A percentile compares a stretch with the other conserved stretches of the same genome.
phyloP scores from a whole-genome alignment of 2,797 vertebrate genomes.

The Darevskia mixta region DNA sequence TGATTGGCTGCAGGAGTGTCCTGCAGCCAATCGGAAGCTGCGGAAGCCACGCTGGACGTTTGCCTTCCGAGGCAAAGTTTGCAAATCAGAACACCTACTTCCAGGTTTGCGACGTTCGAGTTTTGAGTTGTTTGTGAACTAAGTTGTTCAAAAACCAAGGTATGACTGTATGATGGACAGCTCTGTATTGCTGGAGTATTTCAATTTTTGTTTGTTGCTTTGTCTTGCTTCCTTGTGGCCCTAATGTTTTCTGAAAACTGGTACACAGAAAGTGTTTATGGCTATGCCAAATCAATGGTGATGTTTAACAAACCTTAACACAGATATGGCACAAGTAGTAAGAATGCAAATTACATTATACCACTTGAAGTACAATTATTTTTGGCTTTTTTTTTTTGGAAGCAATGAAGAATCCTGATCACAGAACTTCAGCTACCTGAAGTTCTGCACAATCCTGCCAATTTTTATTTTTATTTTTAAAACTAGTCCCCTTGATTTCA shows the following conservation, averaged over 20 bases:
- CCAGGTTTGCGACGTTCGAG: too few relatives aligned
- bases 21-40: too few relatives aligned
- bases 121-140: too few relatives aligned
- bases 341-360: conserved; percentile 45
- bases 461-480: background rate
- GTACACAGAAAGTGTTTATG: background rate
- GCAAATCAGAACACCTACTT: too few relatives aligned
- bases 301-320: background rate
- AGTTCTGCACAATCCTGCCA: background rate
- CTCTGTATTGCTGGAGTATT: background rate
- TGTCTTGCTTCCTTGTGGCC: too few relatives aligned
- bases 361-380: conserved; percentile 47
- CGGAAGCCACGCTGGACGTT: too few relatives aligned
- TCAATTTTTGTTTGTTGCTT: background rate
- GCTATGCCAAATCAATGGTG: background rate
- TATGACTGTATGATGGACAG: background rate
- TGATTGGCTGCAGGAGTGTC: too few relatives aligned
- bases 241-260: background rate
- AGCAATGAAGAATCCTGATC: conserved; percentile 57
- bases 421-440: conserved; percentile 37
- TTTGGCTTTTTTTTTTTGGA: conserved; percentile 50
- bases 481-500: background rate
- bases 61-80: too few relatives aligned
- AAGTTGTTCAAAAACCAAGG: too few relatives aligned
- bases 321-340: background rate